Conservation (phyloP, 2,113 vertebrate genomes). For the Engystomops pustulosus region DNA sequence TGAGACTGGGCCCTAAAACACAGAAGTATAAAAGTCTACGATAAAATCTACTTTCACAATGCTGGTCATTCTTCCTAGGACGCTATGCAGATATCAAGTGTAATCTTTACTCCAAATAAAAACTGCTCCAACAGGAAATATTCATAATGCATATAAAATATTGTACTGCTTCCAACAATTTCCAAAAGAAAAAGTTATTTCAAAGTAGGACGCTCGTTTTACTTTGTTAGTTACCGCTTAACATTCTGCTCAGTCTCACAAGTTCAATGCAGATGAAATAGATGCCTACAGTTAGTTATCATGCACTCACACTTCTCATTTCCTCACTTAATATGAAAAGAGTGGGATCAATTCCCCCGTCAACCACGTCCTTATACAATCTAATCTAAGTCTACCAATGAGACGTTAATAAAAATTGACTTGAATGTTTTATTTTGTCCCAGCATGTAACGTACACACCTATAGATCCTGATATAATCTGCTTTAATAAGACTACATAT, state of each 20-base stretch:
- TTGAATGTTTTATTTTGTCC: neutral
- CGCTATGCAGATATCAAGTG: neutral
- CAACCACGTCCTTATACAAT: neutral
- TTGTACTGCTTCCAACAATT: conserved; percentile 5
- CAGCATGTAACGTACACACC: neutral
- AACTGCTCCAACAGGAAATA: neutral
- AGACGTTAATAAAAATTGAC: neutral
- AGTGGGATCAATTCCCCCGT: neutral
- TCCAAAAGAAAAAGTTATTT: neutral
- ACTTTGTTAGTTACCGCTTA: neutral
- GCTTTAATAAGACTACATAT: conserved; percentile 23
- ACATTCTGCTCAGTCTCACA: neutral
- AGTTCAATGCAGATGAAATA: neutral
- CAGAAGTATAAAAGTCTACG: neutral
- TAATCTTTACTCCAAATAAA: conserved; percentile 13
- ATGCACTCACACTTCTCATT: neutral
- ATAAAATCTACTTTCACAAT: neutral
- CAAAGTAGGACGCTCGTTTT: neutral
- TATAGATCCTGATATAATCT: conserved; percentile 3
- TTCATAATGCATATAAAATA: conserved; percentile 2
- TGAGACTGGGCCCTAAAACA: neutral
- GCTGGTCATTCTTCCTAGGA: neutral
- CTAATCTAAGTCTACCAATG: neutral
- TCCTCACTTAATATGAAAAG: neutral
- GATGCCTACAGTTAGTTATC: neutral